Conservation (phyloP, 92 coral and sea anemone species). For the Epizoanthus scotinus region DNA sequence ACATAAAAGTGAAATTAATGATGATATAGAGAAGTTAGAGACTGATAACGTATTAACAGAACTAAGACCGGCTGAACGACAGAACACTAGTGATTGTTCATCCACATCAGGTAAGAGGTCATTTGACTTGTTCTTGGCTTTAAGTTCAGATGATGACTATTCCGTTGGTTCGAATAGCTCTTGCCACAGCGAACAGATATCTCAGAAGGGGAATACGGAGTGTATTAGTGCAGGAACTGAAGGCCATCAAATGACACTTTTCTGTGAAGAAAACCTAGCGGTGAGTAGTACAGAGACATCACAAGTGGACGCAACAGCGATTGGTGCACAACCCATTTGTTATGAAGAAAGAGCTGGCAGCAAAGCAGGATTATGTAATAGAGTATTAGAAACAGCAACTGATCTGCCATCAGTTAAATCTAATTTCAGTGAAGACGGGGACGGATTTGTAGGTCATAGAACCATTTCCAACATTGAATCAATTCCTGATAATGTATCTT, state of each 20-base stretch:
- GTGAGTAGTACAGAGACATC: not conserved
- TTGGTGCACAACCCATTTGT: no score
- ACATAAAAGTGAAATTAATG: not conserved
- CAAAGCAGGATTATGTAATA: no score
- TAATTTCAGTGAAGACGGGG: not conserved
- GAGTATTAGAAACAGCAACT: no score
- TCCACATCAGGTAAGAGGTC: not conserved
- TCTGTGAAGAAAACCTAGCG: slow-evolving; percentile 7
- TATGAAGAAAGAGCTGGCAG: not conserved
- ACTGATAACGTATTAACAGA: not conserved
- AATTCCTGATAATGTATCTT: not conserved
- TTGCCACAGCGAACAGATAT: no score
- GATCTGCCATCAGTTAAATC: no score
- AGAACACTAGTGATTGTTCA: no score
- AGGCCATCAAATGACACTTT: not conserved
- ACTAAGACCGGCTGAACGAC: no score
- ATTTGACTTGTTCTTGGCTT: not conserved
- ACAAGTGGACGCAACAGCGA: not conserved
- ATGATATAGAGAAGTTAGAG: not conserved
- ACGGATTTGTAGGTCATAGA: not conserved
- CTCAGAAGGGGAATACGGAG: not conserved
- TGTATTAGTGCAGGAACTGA: not conserved
- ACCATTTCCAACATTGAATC: not conserved
- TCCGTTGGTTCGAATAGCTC: not conserved
- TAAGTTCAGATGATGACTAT: not conserved